Evolutionary conservation across 2,113 vertebrate species (phyloP).

Genomic region (Gambusia holbrooki): DNA sequence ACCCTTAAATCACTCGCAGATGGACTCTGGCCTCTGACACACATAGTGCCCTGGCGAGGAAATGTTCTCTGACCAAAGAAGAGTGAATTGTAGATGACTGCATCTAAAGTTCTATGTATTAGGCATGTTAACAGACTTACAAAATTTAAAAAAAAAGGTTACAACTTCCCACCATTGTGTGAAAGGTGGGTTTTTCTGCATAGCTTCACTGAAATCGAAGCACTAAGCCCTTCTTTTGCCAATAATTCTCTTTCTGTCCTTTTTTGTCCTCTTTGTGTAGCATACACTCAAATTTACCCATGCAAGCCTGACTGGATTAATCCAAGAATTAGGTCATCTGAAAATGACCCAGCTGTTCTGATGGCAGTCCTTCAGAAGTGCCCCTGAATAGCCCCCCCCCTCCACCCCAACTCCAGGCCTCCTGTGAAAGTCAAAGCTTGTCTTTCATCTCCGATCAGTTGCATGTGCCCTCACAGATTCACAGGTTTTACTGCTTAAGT

Average conservation of each 20-base stretch:
- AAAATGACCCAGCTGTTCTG: slow-evolving; percentile 75
- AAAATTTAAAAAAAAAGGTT: neutral
- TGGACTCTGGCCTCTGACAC: slow-evolving; percentile 64
- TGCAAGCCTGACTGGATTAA: slow-evolving; percentile 63
- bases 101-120: neutral
- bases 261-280: slow-evolving; percentile 39
- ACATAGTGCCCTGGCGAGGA: slow-evolving; percentile 41
- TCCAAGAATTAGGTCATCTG: slow-evolving; percentile 71
- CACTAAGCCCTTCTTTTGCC: slow-evolving; percentile 54
- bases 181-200: slow-evolving; percentile 26
- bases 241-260: slow-evolving; percentile 33
- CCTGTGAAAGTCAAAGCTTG: slow-evolving; percentile 78
- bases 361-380: slow-evolving; percentile 73
- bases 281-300: slow-evolving; percentile 54
- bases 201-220: slow-evolving; percentile 62
- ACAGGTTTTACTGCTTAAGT: slow-evolving; percentile 80
- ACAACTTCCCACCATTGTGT: slow-evolving; percentile 41
- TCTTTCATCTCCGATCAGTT: slow-evolving; percentile 81
- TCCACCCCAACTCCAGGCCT: slow-evolving; percentile 68
- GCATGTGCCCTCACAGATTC: slow-evolving; percentile 79
- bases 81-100: slow-evolving; percentile 36
- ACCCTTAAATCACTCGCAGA: slow-evolving; percentile 80
- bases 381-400: slow-evolving; percentile 47
- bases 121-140: neutral
- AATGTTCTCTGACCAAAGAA: slow-evolving; percentile 39